Conservation (phyloP, 2,113 vertebrate genomes). For the Neopipo cinnamomea region DNA sequence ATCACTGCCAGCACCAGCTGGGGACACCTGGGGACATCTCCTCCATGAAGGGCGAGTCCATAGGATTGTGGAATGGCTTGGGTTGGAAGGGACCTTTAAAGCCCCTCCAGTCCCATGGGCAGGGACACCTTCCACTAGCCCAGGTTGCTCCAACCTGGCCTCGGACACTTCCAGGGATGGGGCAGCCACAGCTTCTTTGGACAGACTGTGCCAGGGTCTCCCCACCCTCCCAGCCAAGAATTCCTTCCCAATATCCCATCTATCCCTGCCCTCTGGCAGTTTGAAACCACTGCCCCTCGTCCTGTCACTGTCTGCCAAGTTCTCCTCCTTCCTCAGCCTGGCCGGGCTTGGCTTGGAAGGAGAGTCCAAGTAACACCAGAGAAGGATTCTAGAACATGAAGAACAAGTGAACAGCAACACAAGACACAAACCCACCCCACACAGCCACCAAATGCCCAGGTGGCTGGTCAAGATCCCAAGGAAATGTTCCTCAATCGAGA, state of each 20-base stretch:
- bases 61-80: background rate
- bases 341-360: background rate
- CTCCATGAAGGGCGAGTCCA: background rate
- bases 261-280: background rate
- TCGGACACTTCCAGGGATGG: background rate
- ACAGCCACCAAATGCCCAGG: background rate
- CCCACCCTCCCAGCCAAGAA: rapidly evolving
- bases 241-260: background rate
- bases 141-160: background rate
- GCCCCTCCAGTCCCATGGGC: rapidly evolving
- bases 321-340: background rate
- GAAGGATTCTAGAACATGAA: background rate
- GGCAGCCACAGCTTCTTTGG: background rate
- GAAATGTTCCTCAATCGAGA: background rate
- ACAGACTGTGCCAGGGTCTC: background rate
- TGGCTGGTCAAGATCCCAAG: background rate
- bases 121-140: background rate
- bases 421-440: background rate
- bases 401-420: rapidly evolving
- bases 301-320: no score
- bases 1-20: background rate
- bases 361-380: background rate
- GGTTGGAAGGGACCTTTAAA: background rate
- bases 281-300: background rate
- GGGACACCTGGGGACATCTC: background rate